These are phyloP conservation scores for Merops nubicus DNA, from an alignment of 2,113 vertebrate genomes.

Conservation along the genomic window DNA sequence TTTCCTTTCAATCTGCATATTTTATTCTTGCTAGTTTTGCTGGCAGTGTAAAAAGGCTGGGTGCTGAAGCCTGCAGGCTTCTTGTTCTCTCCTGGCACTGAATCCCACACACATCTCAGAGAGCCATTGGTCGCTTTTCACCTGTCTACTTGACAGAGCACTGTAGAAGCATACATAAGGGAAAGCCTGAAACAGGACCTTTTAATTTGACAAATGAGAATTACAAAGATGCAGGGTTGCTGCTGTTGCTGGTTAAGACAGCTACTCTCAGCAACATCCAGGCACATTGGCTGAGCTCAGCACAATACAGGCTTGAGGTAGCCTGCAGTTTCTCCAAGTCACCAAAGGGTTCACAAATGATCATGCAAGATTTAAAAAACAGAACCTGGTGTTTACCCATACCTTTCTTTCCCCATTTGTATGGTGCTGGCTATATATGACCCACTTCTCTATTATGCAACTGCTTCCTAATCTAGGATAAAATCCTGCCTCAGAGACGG, in stretches of 20 bases:
- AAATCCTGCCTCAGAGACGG: neutral
- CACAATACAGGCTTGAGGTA: neutral
- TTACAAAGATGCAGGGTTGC: neutral
- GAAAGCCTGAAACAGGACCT: neutral
- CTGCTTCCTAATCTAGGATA: neutral
- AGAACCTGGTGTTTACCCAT: neutral
- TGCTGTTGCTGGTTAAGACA: neutral
- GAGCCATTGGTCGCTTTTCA: neutral
- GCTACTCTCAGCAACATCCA: neutral
- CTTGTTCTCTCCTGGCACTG: neutral
- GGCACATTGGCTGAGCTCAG: neutral
- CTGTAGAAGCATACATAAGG: neutral
- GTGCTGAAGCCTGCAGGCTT: neutral
- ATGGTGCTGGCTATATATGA: neutral
- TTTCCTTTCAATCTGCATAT: neutral
- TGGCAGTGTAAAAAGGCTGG: neutral
- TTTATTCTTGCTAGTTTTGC: neutral
- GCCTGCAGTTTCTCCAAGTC: neutral
- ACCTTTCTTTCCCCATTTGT: neutral
- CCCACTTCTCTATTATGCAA: neutral
- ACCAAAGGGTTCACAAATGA: neutral
- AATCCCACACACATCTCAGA: conserved; percentile 1
- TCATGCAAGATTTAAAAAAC: neutral
- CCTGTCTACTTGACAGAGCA: neutral
- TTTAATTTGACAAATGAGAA: conserved; percentile 13